Evolutionary conservation across 2,113 vertebrate species (phyloP).

Genomic region (Cryptomyrus ogoouensis): DNA sequence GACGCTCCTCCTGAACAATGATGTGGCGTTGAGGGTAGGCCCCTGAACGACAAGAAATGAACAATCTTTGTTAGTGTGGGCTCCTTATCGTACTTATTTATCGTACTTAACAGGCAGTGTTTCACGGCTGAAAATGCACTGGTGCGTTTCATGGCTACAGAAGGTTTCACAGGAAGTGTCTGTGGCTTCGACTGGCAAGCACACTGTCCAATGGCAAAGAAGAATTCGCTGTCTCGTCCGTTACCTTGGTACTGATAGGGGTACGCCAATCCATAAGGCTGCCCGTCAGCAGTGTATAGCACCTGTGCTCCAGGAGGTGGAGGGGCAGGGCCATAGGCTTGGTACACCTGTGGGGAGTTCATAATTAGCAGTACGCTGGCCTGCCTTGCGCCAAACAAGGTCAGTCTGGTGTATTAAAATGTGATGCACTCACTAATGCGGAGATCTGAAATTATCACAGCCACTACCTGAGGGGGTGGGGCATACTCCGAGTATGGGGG

Average conservation of each 20-base stretch:
- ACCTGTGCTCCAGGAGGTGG: constrained; percentile 52
- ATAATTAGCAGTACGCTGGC: neutral
- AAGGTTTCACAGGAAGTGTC: neutral
- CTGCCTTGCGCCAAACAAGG: neutral
- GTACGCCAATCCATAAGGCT: constrained; percentile 57
- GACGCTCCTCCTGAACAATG: constrained; percentile 76
- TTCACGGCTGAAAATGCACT: neutral
- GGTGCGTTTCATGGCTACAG: neutral
- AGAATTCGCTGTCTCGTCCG: neutral
- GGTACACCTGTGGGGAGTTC: constrained; percentile 48
- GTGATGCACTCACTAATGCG: neutral
- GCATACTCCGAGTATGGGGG: constrained; percentile 60
- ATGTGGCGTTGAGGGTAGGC: constrained; percentile 64
- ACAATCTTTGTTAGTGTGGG: neutral
- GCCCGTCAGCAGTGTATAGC: constrained; percentile 55
- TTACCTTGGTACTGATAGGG: constrained; percentile 62
- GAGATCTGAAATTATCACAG: neutral
- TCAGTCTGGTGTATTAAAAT: neutral
- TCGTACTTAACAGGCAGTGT: too few relatives aligned
- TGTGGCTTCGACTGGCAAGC: neutral
- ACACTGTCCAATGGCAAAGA: neutral
- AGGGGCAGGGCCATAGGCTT: constrained; percentile 43
- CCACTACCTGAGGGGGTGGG: constrained; percentile 54
- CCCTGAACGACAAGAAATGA: constrained; percentile 48
- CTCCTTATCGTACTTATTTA: neutral